A percentile compares a stretch with the other conserved stretches of the same genome.
Conservation (phyloP, 2,888 invertebrate species). For the Phragmatobia fuliginosa region DNA sequence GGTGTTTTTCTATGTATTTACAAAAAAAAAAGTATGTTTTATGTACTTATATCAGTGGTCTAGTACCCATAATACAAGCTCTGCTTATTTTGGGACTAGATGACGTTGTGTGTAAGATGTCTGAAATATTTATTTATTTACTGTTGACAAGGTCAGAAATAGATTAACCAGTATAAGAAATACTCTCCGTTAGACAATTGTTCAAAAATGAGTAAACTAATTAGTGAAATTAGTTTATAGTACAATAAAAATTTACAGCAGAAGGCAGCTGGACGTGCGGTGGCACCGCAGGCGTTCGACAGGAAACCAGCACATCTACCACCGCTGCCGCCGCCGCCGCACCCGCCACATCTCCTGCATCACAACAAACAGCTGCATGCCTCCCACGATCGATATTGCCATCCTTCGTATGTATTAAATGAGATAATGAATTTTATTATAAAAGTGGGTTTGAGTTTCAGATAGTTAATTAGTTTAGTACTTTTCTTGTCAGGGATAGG, state of each 20-base stretch:
- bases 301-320: slow-evolving; percentile 81
- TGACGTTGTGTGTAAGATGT: too few relatives aligned
- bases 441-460: too few relatives aligned
- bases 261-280: slow-evolving; percentile 97
- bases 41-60: too few relatives aligned
- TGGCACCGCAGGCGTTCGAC: slow-evolving; percentile 88
- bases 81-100: too few relatives aligned
- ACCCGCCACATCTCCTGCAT: slow-evolving; percentile 83
- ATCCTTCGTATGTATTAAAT: slow-evolving; percentile 88
- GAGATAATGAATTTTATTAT: too few relatives aligned
- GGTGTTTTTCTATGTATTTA: too few relatives aligned
- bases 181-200: background rate
- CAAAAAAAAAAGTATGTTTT: too few relatives aligned
- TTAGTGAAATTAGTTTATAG: background rate
- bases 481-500: too few relatives aligned
- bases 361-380: slow-evolving; percentile 89
- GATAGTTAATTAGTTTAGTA: too few relatives aligned
- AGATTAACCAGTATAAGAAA: background rate
- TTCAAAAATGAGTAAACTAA: background rate
- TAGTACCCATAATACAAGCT: too few relatives aligned
- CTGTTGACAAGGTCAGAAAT: background rate
- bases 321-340: slow-evolving; percentile 80
- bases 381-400: slow-evolving; percentile 89
- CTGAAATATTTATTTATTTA: too few relatives aligned
- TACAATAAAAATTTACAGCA: slow-evolving; percentile 74